These are phyloP conservation scores for Paedocypris micromegethes DNA, from an alignment of 2,797 vertebrate genomes.

Conservation along the genomic window DNA sequence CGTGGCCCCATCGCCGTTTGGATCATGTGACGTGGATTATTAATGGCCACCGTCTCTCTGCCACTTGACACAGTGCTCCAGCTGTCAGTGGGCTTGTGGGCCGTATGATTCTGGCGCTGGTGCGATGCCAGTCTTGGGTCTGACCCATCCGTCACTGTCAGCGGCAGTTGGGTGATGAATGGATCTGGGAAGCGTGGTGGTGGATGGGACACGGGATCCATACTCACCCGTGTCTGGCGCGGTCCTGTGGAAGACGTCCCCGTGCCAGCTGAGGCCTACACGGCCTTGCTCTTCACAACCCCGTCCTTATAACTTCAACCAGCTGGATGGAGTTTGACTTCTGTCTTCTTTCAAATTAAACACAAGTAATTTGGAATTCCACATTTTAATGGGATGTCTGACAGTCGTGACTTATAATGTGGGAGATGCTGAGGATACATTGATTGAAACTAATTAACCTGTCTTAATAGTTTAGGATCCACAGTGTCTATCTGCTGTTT, in stretches of 20 bases:
- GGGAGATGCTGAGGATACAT: neutral
- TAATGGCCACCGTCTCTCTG: conserved; percentile 96
- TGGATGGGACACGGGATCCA: conserved; percentile 67
- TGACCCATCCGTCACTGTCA: conserved; percentile 99
- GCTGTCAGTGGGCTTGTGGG: conserved; percentile 91
- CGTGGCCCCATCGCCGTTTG: conserved; percentile 53
- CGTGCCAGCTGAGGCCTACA: conserved; percentile 73
- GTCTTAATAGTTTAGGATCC: conserved; percentile 7
- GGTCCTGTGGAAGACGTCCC: conserved; percentile 58
- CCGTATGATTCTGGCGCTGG: conserved; percentile 67
- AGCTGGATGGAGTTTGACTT: conserved; percentile 23
- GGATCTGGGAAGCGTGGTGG: conserved; percentile 67
- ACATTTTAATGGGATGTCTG: too few relatives aligned
- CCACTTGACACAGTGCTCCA: conserved; percentile 98
- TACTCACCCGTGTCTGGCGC: conserved; percentile 71
- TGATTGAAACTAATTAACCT: neutral
- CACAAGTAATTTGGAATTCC: neutral
- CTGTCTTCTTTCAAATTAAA: conserved; percentile 31
- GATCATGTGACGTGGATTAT: conserved; percentile 96
- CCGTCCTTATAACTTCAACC: conserved; percentile 25
- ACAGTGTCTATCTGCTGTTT: neutral
- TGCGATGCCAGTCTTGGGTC: conserved; percentile 85
- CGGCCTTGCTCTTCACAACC: conserved; percentile 23
- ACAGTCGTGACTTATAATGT: neutral
- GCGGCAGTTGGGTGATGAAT: conserved; percentile 89